Percentiles rank a stretch among this genome's conserved stretches.
Conservation (phyloP, 2,888 invertebrate species). For the Nysson spinosus region DNA sequence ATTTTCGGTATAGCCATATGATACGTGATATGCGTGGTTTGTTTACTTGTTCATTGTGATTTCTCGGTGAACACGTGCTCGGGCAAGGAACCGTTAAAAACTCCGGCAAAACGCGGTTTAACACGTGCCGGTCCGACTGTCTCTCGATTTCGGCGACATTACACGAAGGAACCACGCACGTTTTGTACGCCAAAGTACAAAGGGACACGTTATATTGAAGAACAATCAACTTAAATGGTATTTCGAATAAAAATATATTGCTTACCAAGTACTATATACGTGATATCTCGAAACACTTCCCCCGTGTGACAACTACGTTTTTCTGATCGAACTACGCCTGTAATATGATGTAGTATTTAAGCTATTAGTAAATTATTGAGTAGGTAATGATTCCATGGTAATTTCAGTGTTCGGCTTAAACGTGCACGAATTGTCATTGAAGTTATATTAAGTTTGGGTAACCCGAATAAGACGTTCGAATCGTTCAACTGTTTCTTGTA, state of each 20-base stretch:
- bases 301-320: not conserved
- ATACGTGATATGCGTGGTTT: conserved; percentile 40
- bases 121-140: not conserved
- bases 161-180: not conserved
- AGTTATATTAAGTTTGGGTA: conserved; percentile 23
- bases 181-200: not conserved
- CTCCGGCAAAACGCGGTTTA: not conserved
- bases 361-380: no score
- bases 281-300: not conserved
- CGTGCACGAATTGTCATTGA: conserved; percentile 16
- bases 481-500: no score
- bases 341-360: no score
- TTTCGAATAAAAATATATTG: conserved; percentile 10
- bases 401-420: conserved; percentile 16
- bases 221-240: conserved; percentile 37
- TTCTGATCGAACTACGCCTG: not conserved
- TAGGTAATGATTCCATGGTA: not conserved
- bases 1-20: conserved; percentile 30
- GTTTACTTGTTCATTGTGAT: conserved; percentile 46
- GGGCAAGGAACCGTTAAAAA: conserved; percentile 27
- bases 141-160: not conserved
- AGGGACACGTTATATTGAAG: conserved; percentile 6
- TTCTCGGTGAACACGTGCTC: conserved; percentile 43
- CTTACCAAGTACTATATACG: not conserved
- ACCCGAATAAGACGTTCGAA: no score